Conservation (phyloP, 2,888 invertebrate genomes). For the Limnephilus marmoratus region DNA sequence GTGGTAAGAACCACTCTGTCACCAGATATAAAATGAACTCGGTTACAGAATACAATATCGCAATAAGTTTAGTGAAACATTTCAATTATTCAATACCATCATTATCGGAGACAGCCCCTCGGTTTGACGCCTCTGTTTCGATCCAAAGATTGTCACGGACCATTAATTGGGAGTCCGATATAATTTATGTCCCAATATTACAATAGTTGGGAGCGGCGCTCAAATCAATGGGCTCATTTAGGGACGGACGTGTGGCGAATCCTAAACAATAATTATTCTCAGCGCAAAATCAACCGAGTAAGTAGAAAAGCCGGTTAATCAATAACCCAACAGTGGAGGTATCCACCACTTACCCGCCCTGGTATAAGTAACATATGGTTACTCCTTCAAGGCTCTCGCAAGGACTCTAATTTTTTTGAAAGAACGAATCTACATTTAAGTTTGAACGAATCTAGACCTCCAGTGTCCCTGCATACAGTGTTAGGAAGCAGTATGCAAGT, state of each 20-base stretch:
- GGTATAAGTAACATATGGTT: too few relatives aligned
- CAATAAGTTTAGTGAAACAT: background rate
- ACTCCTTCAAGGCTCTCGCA: too few relatives aligned
- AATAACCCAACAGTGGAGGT: background rate
- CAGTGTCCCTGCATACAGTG: too few relatives aligned
- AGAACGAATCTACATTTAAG: too few relatives aligned
- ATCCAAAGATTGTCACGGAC: constrained; percentile 60
- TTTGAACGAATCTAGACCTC: too few relatives aligned
- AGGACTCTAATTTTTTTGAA: too few relatives aligned
- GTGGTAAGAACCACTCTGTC: background rate
- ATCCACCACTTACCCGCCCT: too few relatives aligned
- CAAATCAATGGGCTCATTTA: constrained; percentile 63
- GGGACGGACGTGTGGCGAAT: constrained; percentile 57
- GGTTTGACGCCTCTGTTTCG: constrained; percentile 27
- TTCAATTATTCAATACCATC: constrained; percentile 5
- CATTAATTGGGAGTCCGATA: constrained; percentile 63
- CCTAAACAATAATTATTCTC: constrained; percentile 27
- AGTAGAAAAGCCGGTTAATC: background rate
- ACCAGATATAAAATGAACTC: background rate
- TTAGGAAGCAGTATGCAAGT: too few relatives aligned
- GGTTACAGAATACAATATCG: background rate
- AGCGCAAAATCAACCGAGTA: background rate
- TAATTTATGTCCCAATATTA: constrained; percentile 62
- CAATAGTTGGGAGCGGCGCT: constrained; percentile 61
- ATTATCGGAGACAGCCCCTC: background rate